Base-by-base conservation (phyloP, 2,113 vertebrate genomes). In the Nycticorax nycticorax region DNA sequence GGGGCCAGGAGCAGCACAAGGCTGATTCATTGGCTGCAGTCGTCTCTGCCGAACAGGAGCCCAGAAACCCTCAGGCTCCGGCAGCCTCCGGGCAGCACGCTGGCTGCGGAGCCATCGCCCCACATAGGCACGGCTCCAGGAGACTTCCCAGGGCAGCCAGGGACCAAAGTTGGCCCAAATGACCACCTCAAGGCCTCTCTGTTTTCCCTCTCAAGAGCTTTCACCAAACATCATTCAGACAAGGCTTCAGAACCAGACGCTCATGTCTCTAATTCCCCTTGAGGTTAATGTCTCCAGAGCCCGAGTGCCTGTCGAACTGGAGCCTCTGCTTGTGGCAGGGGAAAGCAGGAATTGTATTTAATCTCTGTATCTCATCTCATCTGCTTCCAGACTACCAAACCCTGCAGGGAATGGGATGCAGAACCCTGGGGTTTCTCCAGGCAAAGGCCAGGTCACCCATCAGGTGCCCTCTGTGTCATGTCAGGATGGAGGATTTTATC, bases 31-130 rank as follows among this genome's bases (percentile, higher is more conserved):
- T 1, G 0, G 6, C 43, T 19, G 15, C 32, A 10, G 15, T 9
- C 3, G 0, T 4, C 50, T 35, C 32, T 37, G 45, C 39, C 1
- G 0, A 26, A 2, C 12, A 13, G 47, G 19, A 62, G 28, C 14
- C 48, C 45, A 88, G 41, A 56, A 28, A 15, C 1, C 33, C 80
- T 9, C 0, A 1, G 33, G 57, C 45, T 64, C 55, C 47, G 8
- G 30, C 27, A 78, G 41, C 13, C 28, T 4, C 21, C 2, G 1
- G 53, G 35, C n/a, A 67, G 33, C 39, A 53, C 6, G 1, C 33
- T 33, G 33, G 17, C 59, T 53, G 48, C 0, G 24, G 28, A 35
- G 45, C 23, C 10, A 1, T 14, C 3, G 4, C 9, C 45, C 55
- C 50, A 18, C 0, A 0, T 3, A 5, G 17, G 47, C 48, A 12